Base-by-base conservation (phyloP, 2,113 vertebrate genomes). In the Brachionichthys hirsutus region DNA sequence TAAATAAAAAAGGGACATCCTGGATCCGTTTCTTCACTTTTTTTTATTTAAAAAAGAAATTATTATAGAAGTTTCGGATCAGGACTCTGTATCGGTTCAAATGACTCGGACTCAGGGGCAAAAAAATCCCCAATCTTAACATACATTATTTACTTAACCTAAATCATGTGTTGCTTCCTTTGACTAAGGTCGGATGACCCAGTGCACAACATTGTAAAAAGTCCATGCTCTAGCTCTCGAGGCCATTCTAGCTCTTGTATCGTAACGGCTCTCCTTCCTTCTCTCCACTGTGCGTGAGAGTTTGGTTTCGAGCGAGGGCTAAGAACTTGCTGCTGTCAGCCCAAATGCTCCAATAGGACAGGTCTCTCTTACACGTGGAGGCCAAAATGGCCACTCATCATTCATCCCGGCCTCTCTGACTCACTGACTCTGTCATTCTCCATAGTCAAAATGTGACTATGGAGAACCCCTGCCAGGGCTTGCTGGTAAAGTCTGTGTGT, bases 281-380 rank as follows among this genome's bases (percentile, higher is more conserved):
- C 82, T 70, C 59, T 81, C 34, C 50, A 47, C 50, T 48, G 53
- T 51, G 55, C 51, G 51, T 46, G 46, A 66, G 61, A 66, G 70
- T 77, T 61, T 54, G 61, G 78, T 65, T 55, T 60, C 70, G 57
- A 69, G 49, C 19, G 61, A 65, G 61, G 42, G 84, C 80, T 75
- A 66, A 82, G 74, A 83, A 84, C 86, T 75, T 88, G 87, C 89
- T 89, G 87, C 65, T 77, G 82, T 92, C 87, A 91, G 87, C 89
- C 87, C 67, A 82, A 90, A 88, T 67, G 78, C 68, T 78, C 70
- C 73, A 82, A 83, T 70, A 82, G 70, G 61, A 75, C 63, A 64
- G 72, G 78, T 70, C 62, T 77, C 75, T 73, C 80, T 73, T 73
- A 67, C 65, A 15, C 68, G 49, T 72, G 73, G 65, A 59, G 66